Conservation (phyloP, 2,797 vertebrate genomes). For the Tapirus indicus region DNA sequence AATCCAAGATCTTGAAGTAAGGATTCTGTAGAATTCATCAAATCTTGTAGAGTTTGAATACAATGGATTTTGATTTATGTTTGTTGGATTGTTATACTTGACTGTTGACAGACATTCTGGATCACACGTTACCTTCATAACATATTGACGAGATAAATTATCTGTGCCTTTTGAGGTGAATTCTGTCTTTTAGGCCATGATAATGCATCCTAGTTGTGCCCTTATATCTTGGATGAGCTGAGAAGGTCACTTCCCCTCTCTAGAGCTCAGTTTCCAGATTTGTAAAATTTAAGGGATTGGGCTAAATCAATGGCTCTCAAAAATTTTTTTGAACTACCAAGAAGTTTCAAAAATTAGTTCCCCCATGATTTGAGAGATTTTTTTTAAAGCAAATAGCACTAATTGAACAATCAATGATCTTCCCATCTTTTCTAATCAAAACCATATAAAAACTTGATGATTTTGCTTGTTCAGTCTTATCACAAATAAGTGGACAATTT, state of each 20-base stretch:
- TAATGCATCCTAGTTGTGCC: not conserved
- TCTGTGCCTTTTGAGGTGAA: not conserved
- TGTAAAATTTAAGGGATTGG: not conserved
- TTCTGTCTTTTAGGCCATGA: not conserved
- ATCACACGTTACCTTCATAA: not conserved
- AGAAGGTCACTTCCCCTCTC: not conserved
- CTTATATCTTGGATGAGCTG: not conserved
- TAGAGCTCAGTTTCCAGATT: not conserved
- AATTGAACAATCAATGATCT: not conserved
- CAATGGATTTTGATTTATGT: not conserved
- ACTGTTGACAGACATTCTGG: not conserved
- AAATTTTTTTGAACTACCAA: not conserved
- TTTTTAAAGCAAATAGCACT: not conserved
- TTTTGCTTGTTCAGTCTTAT: not conserved
- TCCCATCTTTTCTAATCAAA: conserved; percentile 6
- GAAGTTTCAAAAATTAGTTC: not conserved
- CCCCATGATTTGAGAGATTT: not conserved
- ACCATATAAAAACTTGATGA: not conserved
- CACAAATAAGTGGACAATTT: not conserved
- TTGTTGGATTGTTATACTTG: not conserved
- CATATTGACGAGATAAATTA: not conserved
- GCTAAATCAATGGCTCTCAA: not conserved
- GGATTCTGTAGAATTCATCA: not conserved
- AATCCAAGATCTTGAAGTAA: not conserved
- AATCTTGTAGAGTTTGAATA: not conserved